Evolutionary conservation across 2,113 vertebrate species (phyloP).

Genomic region (Zosterops japonicus): DNA sequence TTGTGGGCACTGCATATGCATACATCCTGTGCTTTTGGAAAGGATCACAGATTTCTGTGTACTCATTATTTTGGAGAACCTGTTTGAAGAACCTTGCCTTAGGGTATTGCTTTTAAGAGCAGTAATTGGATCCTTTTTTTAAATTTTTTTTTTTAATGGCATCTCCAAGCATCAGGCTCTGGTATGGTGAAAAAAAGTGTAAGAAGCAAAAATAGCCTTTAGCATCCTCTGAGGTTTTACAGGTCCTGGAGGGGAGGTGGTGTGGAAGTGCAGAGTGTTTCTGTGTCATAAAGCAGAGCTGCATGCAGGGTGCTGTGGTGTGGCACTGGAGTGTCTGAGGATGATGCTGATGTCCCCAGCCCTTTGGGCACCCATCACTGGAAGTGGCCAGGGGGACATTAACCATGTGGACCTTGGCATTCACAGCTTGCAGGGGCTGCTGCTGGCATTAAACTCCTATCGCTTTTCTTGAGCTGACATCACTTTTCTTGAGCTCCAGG

Average conservation of each 20-base stretch:
- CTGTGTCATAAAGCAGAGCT: background rate
- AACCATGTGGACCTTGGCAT: background rate
- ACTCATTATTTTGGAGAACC: background rate
- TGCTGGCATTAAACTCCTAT: background rate
- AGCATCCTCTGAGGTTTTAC: background rate
- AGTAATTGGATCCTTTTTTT: background rate
- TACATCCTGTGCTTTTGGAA: background rate
- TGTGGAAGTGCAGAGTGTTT: background rate
- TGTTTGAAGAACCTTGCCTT: background rate
- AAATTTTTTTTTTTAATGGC: background rate
- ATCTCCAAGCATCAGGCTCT: background rate
- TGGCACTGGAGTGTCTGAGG: background rate
- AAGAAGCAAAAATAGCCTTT: background rate
- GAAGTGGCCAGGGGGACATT: background rate
- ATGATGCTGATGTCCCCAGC: rapidly evolving
- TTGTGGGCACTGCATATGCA: rapidly evolving
- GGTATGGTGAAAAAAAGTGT: background rate
- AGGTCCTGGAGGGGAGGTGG: background rate
- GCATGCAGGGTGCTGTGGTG: background rate
- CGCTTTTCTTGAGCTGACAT: background rate
- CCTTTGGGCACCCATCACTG: rapidly evolving
- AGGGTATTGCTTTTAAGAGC: background rate
- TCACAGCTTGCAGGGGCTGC: background rate
- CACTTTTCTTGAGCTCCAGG: background rate
- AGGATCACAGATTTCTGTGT: background rate